Conservation (phyloP, 1,140 invertebrate genomes). For the Drosophila sucinea region DNA sequence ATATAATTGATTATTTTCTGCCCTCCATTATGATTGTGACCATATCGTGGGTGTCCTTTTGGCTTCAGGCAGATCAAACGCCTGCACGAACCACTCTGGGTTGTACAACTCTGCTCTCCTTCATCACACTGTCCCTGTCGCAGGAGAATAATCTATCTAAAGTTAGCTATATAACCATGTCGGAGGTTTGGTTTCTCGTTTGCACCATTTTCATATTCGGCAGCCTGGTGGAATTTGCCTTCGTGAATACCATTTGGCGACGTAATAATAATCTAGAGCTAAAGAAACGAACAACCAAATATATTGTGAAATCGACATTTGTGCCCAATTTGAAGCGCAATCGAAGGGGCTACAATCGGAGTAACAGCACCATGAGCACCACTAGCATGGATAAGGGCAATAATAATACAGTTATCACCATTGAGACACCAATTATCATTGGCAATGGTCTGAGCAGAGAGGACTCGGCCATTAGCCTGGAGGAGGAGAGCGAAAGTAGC, state of each 20-base stretch:
- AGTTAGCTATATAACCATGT: constrained; percentile 94
- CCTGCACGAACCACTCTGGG: constrained; percentile 90
- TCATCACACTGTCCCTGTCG: constrained; percentile 92
- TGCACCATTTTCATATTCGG: constrained; percentile 93
- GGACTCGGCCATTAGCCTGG: constrained; percentile 58
- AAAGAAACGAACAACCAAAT: constrained; percentile 92
- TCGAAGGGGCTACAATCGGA: constrained; percentile 83
- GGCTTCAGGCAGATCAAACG: constrained; percentile 93
- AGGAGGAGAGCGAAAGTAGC: constrained; percentile 51
- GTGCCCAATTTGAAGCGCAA: constrained; percentile 88
- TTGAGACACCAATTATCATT: constrained; percentile 68
- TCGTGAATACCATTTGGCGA: constrained; percentile 94
- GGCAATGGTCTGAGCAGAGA: constrained; percentile 48
- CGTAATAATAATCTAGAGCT: constrained; percentile 91
- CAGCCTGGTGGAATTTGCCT: constrained; percentile 95
- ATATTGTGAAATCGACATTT: constrained; percentile 91
- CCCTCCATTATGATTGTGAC: constrained; percentile 94
- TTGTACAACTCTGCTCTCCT: constrained; percentile 92
- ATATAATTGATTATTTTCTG: constrained; percentile 94
- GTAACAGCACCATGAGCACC: constrained; percentile 83
- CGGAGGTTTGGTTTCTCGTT: constrained; percentile 93
- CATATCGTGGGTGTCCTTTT: constrained; percentile 96
- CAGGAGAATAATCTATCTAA: constrained; percentile 91
- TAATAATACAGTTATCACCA: constrained; percentile 63
- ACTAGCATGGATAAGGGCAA: constrained; percentile 83